A percentile compares a stretch with the other conserved stretches of the same genome.
Conservation (phyloP, 2,797 vertebrate species). For the Botia kubotai region DNA sequence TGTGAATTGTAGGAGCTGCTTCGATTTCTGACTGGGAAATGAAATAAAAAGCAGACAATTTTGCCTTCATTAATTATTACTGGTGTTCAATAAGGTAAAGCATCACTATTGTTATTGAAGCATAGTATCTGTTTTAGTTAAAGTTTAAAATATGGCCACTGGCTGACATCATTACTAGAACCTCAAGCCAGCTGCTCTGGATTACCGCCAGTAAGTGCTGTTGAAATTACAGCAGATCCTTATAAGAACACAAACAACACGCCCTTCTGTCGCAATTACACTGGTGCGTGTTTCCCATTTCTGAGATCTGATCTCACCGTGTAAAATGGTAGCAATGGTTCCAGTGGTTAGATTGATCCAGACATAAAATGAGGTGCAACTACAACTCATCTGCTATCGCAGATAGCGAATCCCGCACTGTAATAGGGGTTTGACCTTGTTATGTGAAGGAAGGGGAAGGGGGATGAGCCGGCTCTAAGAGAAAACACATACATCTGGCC, state of each 20-base stretch:
- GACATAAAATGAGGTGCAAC: slow-evolving; percentile 59
- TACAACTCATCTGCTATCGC: slow-evolving; percentile 59
- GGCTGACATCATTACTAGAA: background rate
- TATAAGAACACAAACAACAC: background rate
- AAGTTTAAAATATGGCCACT: background rate
- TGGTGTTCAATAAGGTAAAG: background rate
- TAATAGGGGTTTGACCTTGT: slow-evolving; percentile 62
- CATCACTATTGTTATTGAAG: background rate
- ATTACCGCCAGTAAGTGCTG: background rate
- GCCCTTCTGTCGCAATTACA: background rate
- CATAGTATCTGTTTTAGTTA: background rate
- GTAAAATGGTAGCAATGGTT: slow-evolving; percentile 23
- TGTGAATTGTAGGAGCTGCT: slow-evolving; percentile 13
- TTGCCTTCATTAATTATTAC: slow-evolving; percentile 9
- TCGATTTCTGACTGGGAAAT: slow-evolving; percentile 23
- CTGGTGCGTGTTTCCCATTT: background rate
- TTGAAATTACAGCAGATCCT: background rate
- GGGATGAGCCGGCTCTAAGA: slow-evolving; percentile 51
- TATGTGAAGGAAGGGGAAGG: slow-evolving; percentile 56
- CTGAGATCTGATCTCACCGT: slow-evolving; percentile 1
- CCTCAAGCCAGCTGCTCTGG: background rate
- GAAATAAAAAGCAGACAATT: slow-evolving; percentile 27
- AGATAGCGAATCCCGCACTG: slow-evolving; percentile 57
- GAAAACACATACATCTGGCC: slow-evolving; percentile 55
- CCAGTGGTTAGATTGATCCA: slow-evolving; percentile 29